phyloP scores from a whole-genome alignment of 2,888 invertebrate species.

The Cryptocephalus primarius region DNA sequence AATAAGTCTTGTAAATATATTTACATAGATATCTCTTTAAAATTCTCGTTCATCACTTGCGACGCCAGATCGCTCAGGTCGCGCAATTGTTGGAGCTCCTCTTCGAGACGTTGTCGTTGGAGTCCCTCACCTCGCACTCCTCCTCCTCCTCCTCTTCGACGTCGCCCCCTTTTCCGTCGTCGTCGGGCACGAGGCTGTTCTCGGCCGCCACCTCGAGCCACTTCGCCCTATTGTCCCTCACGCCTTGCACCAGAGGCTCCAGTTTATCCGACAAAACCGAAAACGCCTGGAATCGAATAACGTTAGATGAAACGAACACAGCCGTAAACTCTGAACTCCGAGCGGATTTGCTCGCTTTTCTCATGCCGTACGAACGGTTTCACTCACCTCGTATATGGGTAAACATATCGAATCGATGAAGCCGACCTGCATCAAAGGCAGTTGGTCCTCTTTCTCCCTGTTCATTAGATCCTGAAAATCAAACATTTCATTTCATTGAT shows the following conservation, averaged over 20 bases:
- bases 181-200: too few species aligned
- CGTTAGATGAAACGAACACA: neutral
- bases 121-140: too few species aligned
- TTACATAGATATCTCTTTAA: too few species aligned
- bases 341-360: neutral
- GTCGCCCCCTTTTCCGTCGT: too few species aligned
- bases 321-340: neutral
- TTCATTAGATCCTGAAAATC: slow-evolving; percentile 82
- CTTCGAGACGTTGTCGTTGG: too few species aligned
- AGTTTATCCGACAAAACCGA: slow-evolving; percentile 68
- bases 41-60: too few species aligned
- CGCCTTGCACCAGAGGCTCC: slow-evolving; percentile 72
- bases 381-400: slow-evolving; percentile 80
- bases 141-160: too few species aligned
- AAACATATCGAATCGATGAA: slow-evolving; percentile 92
- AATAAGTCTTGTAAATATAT: too few species aligned
- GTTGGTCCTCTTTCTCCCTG: slow-evolving; percentile 84
- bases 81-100: too few species aligned
- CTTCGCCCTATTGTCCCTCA: slow-evolving; percentile 67
- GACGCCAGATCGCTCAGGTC: too few species aligned
- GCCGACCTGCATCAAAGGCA: slow-evolving; percentile 91
- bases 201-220: slow-evolving; percentile 66
- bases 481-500: slow-evolving; percentile 9
- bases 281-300: slow-evolving; percentile 59
- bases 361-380: neutral